A percentile compares a stretch with the other conserved stretches of the same genome.
These are phyloP conservation scores for Archaeoteleia sp. DNA, from an alignment of 2,888 invertebrate species.

Conservation along the genomic window DNA sequence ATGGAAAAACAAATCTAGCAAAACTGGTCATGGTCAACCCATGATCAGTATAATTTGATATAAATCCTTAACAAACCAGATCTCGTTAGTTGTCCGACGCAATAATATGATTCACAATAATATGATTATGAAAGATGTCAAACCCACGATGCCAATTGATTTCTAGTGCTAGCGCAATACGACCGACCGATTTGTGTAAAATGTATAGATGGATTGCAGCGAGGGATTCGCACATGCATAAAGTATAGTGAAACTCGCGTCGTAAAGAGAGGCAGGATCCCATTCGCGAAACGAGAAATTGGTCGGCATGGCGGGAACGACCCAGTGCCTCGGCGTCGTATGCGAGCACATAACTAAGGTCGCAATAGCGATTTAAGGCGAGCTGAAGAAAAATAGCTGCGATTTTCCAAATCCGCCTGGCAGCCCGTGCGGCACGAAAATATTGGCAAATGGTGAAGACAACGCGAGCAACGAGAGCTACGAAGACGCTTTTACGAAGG, in stretches of 20 bases:
- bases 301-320: conserved; percentile 11
- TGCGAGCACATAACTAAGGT: conserved; percentile 49
- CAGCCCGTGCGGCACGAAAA: conserved; percentile 55
- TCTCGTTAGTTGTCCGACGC: too few relatives aligned
- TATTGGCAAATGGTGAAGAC: conserved; percentile 65
- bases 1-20: too few relatives aligned
- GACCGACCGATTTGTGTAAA: conserved; percentile 29
- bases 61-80: too few relatives aligned
- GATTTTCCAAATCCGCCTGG: conserved; percentile 65
- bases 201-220: conserved; percentile 15
- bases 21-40: too few relatives aligned
- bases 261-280: conserved; percentile 32
- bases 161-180: conserved; percentile 9
- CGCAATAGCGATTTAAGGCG: conserved; percentile 58
- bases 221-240: conserved; percentile 18
- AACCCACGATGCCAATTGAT: conserved; percentile 29
- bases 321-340: conserved; percentile 16
- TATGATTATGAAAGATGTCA: too few relatives aligned
- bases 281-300: conserved; percentile 33
- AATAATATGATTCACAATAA: too few relatives aligned
- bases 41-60: too few relatives aligned
- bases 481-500: conserved; percentile 14
- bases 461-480: conserved; percentile 58
- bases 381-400: conserved; percentile 58
- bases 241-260: conserved; percentile 29